phyloP scores from a whole-genome alignment of 2,888 invertebrate species.

The Pemphredon lugubris region DNA sequence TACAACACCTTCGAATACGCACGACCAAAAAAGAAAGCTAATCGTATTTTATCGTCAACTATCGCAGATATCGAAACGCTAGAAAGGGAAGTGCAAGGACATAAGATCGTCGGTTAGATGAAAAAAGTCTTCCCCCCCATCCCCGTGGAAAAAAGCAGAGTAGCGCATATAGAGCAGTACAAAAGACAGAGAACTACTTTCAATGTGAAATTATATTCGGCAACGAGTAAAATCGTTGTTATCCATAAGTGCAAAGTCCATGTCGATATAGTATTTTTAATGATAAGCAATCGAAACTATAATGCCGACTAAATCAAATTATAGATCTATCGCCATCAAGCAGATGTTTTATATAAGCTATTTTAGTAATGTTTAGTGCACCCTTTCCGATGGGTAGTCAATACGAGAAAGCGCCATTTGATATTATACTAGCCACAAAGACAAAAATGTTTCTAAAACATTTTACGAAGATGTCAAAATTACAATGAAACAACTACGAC shows the following conservation, averaged over 20 bases:
- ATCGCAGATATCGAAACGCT: slow-evolving; percentile 1
- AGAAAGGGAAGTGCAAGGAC: slow-evolving; percentile 28
- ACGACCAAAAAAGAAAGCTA: no score
- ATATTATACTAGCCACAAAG: slow-evolving; percentile 11
- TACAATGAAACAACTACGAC: no score
- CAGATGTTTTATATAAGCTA: slow-evolving; percentile 49
- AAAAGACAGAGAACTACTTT: slow-evolving; percentile 40
- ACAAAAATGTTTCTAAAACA: slow-evolving; percentile 19
- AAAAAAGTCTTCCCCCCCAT: slow-evolving; percentile 61
- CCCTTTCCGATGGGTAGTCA: slow-evolving; percentile 64
- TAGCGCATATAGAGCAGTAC: slow-evolving; percentile 54
- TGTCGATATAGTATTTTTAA: slow-evolving; percentile 52
- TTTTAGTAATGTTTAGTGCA: slow-evolving; percentile 48
- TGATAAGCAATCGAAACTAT: slow-evolving; percentile 34
- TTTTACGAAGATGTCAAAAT: no score
- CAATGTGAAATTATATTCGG: slow-evolving; percentile 32
- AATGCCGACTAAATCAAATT: slow-evolving; percentile 41
- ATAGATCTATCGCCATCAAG: slow-evolving; percentile 36
- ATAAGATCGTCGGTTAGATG: slow-evolving; percentile 26
- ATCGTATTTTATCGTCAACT: neutral
- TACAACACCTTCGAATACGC: no score
- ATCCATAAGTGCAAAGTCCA: slow-evolving; percentile 51
- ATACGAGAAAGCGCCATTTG: slow-evolving; percentile 53
- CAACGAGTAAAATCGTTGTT: slow-evolving; percentile 18
- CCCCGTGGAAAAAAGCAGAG: slow-evolving; percentile 1